Evolutionary conservation across 2,797 vertebrate species (phyloP).

Genomic region (Podargus strigoides): DNA sequence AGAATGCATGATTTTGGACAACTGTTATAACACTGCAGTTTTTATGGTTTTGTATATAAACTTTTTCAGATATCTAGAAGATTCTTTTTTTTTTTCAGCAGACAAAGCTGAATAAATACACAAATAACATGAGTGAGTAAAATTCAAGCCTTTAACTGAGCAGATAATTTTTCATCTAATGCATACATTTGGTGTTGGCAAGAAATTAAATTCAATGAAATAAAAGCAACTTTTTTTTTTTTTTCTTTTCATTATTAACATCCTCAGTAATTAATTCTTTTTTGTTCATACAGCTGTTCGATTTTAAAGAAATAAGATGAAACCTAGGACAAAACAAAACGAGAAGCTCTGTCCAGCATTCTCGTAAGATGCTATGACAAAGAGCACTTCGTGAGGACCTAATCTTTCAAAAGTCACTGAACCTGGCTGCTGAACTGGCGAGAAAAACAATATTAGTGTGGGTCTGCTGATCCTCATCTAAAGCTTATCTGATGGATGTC

Average conservation of each 20-base stretch:
- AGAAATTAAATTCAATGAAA: not conserved
- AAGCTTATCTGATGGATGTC: not conserved
- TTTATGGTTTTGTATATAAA: not conserved
- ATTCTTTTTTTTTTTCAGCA: not conserved
- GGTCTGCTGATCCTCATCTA: not conserved
- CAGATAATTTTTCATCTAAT: not conserved
- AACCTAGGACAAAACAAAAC: not conserved
- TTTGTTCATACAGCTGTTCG: not conserved
- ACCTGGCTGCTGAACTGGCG: not conserved
- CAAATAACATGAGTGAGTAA: too few species aligned
- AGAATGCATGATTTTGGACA: not conserved
- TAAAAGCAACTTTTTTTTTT: accelerated
- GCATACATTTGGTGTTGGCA: not conserved
- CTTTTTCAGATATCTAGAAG: not conserved
- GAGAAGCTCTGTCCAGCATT: not conserved
- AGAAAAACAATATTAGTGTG: not conserved
- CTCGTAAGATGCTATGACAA: not conserved
- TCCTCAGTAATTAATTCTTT: accelerated
- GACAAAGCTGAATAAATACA: too few species aligned
- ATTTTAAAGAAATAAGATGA: not conserved
- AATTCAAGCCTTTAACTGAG: not conserved
- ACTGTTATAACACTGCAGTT: not conserved
- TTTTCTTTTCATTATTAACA: not conserved
- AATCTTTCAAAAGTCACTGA: not conserved
- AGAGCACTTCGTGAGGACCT: not conserved